Conservation (phyloP, 2,888 invertebrate genomes). For the Caradrina clavipalpis region DNA sequence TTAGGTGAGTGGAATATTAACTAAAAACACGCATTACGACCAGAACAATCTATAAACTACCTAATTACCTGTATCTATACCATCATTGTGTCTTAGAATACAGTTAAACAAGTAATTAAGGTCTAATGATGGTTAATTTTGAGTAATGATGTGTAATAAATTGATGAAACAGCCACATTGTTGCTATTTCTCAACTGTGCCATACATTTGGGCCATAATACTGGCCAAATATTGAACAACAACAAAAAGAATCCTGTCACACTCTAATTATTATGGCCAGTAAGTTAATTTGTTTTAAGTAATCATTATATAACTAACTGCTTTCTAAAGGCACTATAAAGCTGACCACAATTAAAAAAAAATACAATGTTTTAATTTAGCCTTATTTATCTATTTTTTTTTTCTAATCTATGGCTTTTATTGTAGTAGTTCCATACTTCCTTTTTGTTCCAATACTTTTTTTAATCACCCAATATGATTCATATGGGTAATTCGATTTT, state of each 20-base stretch:
- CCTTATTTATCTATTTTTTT: background rate
- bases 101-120: slow-evolving; percentile 15
- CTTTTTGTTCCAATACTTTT: background rate
- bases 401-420: background rate
- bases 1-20: slow-evolving; percentile 92
- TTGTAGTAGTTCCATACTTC: background rate
- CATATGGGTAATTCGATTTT: slow-evolving; percentile 12
- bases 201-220: slow-evolving; percentile 6
- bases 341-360: slow-evolving; percentile 18
- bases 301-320: slow-evolving; percentile 59
- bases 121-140: slow-evolving; percentile 25
- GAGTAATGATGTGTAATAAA: slow-evolving; percentile 18
- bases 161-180: slow-evolving; percentile 26
- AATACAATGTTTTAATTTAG: slow-evolving; percentile 6
- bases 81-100: background rate
- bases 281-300: slow-evolving; percentile 47
- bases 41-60: background rate
- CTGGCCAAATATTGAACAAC: slow-evolving; percentile 41
- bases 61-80: background rate
- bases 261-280: slow-evolving; percentile 59
- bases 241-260: slow-evolving; percentile 59
- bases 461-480: slow-evolving; percentile 8
- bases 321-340: slow-evolving; percentile 58
- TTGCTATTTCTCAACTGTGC: slow-evolving; percentile 20
- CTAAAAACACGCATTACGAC: background rate